Evolutionary conservation across 37 sponge, comb jelly and placozoan species (phyloP).

Genomic region (Tethya wilhelma): DNA sequence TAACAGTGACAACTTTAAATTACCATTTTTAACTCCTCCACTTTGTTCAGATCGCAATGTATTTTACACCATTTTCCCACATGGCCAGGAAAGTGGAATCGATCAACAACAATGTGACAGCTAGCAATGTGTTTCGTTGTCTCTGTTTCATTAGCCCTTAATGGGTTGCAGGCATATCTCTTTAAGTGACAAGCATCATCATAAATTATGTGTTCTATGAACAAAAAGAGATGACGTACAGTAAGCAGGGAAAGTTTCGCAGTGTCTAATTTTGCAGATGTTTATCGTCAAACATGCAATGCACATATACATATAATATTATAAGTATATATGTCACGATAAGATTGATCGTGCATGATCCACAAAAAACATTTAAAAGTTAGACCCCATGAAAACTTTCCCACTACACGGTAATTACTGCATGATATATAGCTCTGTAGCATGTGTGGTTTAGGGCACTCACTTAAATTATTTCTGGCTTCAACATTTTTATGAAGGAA

Average conservation of each 20-base stretch:
- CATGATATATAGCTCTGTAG: too few species aligned
- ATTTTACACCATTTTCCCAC: conserved; percentile 10
- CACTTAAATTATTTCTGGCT: conserved; percentile 1
- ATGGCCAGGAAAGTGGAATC: conserved; percentile 26
- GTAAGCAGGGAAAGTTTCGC: too few species aligned
- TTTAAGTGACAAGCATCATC: conserved; percentile 27
- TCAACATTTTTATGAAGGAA: not conserved
- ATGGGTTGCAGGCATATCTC: conserved; percentile 9
- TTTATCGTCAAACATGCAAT: too few species aligned
- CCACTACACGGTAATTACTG: too few species aligned
- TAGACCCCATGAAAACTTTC: too few species aligned
- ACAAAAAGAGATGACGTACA: too few species aligned
- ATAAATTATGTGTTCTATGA: conserved; percentile 13
- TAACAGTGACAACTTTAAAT: too few species aligned
- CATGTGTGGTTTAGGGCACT: too few species aligned
- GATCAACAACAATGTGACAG: conserved; percentile 10
- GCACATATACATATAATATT: too few species aligned
- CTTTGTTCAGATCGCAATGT: not conserved
- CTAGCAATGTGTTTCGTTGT: not conserved
- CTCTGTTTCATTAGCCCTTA: not conserved
- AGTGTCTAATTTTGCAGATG: too few species aligned
- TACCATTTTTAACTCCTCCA: conserved; percentile 8
- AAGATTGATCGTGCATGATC: not conserved
- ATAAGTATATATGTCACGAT: too few species aligned
- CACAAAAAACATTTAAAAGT: too few species aligned